phyloP scores from a whole-genome alignment of 2,797 vertebrate species.

The Galaxias olidus region DNA sequence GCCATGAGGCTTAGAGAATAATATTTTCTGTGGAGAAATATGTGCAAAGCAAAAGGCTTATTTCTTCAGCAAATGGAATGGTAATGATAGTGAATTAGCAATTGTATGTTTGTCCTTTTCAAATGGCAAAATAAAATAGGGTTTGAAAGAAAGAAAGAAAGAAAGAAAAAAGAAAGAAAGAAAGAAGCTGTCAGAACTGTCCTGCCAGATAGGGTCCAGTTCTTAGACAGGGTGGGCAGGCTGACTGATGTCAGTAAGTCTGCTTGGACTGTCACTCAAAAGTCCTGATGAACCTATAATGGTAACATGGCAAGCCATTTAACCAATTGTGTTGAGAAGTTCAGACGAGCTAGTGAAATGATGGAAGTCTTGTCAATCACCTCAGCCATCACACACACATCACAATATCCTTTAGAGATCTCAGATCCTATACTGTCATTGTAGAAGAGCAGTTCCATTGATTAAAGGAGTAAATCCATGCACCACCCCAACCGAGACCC shows the following conservation, averaged over 20 bases:
- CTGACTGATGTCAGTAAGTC: constrained; percentile 39
- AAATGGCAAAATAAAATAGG: no score
- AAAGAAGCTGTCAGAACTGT: background rate
- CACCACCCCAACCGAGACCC: background rate
- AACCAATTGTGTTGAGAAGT: no score
- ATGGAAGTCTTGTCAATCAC: no score
- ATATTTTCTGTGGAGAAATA: no score
- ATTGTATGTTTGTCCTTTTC: no score
- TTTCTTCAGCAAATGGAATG: no score
- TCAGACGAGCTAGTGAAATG: no score
- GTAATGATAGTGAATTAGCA: no score
- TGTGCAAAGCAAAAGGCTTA: no score
- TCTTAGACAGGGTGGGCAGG: constrained; percentile 36
- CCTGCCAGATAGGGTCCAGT: background rate
- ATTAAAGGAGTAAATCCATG: constrained; percentile 2
- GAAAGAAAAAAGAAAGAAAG: background rate
- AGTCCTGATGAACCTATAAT: background rate
- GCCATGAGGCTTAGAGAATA: background rate
- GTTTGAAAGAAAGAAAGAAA: no score
- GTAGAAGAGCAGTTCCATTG: background rate
- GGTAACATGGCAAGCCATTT: no score
- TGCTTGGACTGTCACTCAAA: constrained; percentile 46
- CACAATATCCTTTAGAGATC: background rate
- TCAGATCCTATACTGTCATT: background rate
- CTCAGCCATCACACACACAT: no score